Percentiles rank a stretch among this genome's conserved stretches.
Evolutionary conservation across 2,888 invertebrate species (phyloP).

Genomic region (Carpatolechia fugitivella): DNA sequence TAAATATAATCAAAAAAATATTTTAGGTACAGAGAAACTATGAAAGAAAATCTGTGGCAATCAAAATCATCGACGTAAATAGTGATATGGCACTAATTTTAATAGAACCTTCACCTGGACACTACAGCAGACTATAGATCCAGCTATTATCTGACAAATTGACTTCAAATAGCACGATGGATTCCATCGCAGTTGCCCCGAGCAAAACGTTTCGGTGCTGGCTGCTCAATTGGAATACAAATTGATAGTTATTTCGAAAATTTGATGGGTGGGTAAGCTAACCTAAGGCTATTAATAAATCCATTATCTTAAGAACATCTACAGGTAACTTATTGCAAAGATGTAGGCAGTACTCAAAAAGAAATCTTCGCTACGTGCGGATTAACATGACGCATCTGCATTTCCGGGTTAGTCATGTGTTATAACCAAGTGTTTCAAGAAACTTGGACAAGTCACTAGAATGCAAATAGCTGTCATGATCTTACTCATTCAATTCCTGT

Average conservation of each 20-base stretch:
- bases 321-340: no score
- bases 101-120: constrained; percentile 31
- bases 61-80: neutral
- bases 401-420: neutral
- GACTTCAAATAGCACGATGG: constrained; percentile 40
- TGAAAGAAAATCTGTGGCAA: no score
- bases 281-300: neutral
- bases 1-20: no score
- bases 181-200: constrained; percentile 41
- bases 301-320: no score
- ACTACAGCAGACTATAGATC: no score
- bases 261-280: neutral
- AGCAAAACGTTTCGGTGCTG: constrained; percentile 8
- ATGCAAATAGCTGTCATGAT: no score
- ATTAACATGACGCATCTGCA: neutral
- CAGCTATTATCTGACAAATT: constrained; percentile 44
- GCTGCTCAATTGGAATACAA: constrained; percentile 34
- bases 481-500: no score
- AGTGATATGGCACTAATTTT: neutral
- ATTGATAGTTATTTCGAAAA: constrained; percentile 27
- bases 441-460: neutral
- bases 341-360: no score
- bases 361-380: no score
- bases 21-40: no score
- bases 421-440: neutral